Conservation (phyloP, 1,140 invertebrate species). For the Platyura marginata region DNA sequence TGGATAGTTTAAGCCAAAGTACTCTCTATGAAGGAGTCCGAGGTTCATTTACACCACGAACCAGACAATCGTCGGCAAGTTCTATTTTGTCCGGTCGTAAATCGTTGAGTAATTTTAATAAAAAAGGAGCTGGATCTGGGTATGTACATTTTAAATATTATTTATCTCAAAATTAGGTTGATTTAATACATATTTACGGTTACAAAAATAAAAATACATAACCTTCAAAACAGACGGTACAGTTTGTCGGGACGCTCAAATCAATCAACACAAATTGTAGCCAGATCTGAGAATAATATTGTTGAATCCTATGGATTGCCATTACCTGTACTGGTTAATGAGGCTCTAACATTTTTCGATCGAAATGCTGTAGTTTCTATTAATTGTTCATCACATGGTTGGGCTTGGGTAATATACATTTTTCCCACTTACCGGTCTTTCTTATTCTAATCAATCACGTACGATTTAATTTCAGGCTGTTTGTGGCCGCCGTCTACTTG, state of each 20-base stretch:
- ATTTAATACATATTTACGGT: not conserved
- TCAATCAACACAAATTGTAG: slow-evolving; percentile 47
- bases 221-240: slow-evolving; percentile 25
- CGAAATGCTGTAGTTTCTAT: slow-evolving; percentile 36
- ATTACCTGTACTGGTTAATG: slow-evolving; percentile 70
- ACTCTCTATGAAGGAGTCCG: no score
- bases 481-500: slow-evolving; percentile 59
- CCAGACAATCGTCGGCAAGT: slow-evolving; percentile 7
- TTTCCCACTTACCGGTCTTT: no score
- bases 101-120: slow-evolving; percentile 1
- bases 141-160: slow-evolving; percentile 8
- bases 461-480: no score
- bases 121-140: slow-evolving; percentile 10
- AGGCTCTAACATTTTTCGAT: slow-evolving; percentile 66
- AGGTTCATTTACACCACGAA: slow-evolving; percentile 4
- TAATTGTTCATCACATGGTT: slow-evolving; percentile 40
- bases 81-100: slow-evolving; percentile 1
- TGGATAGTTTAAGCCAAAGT: no score
- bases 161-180: not conserved
- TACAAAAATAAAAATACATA: not conserved
- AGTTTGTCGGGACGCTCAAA: slow-evolving; percentile 39
- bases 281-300: slow-evolving; percentile 41
- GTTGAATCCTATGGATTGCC: slow-evolving; percentile 59
- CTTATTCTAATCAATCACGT: slow-evolving; percentile 5
- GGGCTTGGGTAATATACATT: slow-evolving; percentile 56